These are phyloP conservation scores for Megaceryle torquata DNA, from an alignment of 2,113 vertebrate genomes.

Conservation along the genomic window DNA sequence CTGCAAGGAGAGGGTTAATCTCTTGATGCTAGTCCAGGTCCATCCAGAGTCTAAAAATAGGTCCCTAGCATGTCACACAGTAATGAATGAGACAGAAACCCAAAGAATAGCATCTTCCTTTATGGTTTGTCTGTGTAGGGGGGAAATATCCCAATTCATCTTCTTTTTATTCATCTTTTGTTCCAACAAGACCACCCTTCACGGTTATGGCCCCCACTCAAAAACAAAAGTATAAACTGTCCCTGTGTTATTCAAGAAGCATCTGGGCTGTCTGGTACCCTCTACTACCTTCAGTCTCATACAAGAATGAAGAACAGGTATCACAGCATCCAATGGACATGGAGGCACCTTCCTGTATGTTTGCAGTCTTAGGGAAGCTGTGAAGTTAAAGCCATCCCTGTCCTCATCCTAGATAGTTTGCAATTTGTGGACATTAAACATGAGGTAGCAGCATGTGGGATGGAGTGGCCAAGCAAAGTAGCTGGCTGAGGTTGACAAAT, in stretches of 20 bases:
- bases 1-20: not conserved
- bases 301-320: not conserved
- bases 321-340: not conserved
- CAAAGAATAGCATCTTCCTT: not conserved
- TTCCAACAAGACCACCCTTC: not conserved
- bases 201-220: not conserved
- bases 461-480: not conserved
- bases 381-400: not conserved
- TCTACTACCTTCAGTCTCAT: not conserved
- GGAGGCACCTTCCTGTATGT: not conserved
- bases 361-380: not conserved
- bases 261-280: not conserved
- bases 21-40: not conserved
- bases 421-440: not conserved
- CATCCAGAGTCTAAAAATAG: not conserved
- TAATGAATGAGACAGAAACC: constrained; percentile 31
- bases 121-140: not conserved
- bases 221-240: not conserved
- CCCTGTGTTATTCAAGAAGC: not conserved
- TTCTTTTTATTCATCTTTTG: not conserved
- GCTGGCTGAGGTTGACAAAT: not conserved
- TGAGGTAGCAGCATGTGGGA: not conserved
- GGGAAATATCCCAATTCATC: not conserved
- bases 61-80: not conserved
- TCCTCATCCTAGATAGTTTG: not conserved